Conservation (phyloP, 2,888 invertebrate genomes). For the Pinctada fucata region DNA sequence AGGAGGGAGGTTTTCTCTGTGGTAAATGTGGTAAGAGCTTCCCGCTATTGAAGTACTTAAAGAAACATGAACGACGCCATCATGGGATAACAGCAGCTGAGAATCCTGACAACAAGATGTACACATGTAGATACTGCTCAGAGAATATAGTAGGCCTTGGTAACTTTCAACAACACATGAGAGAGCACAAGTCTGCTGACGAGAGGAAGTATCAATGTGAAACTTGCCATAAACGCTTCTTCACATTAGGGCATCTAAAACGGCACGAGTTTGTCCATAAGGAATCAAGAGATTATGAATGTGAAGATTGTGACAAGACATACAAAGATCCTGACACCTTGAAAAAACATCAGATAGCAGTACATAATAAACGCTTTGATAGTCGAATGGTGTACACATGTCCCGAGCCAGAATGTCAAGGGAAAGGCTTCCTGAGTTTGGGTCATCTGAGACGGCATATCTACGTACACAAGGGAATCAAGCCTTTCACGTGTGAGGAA, state of each 20-base stretch:
- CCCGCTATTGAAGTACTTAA: slow-evolving; percentile 22
- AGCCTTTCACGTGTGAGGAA: slow-evolving; percentile 21
- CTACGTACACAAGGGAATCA: slow-evolving; percentile 25
- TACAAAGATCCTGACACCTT: slow-evolving; percentile 34
- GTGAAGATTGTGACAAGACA: slow-evolving; percentile 34
- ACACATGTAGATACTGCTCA: slow-evolving; percentile 30
- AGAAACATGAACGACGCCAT: slow-evolving; percentile 29
- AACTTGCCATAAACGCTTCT: slow-evolving; percentile 30
- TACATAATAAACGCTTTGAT: slow-evolving; percentile 20
- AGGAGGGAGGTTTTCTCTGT: slow-evolving; percentile 25
- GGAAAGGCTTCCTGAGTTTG: slow-evolving; percentile 27
- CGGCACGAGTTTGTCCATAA: slow-evolving; percentile 29
- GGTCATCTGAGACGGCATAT: slow-evolving; percentile 25
- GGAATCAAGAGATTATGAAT: slow-evolving; percentile 24
- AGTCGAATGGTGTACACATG: slow-evolving; percentile 18
- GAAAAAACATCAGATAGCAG: slow-evolving; percentile 24
- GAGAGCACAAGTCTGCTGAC: slow-evolving; percentile 28
- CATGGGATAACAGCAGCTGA: not conserved
- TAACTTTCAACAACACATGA: slow-evolving; percentile 34
- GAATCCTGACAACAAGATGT: slow-evolving; percentile 19
- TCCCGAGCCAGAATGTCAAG: slow-evolving; percentile 15
- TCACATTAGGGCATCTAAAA: slow-evolving; percentile 34
- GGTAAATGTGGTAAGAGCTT: slow-evolving; percentile 34
- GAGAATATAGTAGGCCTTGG: slow-evolving; percentile 22
- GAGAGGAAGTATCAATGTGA: slow-evolving; percentile 32